Evolutionary conservation across 2,113 vertebrate species (phyloP).

Genomic region (Phycodurus eques): DNA sequence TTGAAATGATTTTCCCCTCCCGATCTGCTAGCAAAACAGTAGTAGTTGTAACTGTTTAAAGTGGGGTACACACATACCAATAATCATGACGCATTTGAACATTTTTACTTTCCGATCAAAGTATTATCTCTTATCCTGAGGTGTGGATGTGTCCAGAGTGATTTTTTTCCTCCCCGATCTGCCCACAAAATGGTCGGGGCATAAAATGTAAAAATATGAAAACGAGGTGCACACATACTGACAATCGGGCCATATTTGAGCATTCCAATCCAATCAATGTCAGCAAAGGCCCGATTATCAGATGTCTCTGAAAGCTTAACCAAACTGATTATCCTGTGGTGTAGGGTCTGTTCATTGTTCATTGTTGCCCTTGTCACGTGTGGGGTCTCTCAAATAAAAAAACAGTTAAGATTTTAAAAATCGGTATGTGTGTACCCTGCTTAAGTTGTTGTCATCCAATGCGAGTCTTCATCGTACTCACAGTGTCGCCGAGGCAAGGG

Average conservation of each 20-base stretch:
- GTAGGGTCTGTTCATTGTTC: too few species aligned
- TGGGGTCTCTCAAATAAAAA: neutral
- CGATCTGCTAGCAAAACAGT: neutral
- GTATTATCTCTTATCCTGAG: too few species aligned
- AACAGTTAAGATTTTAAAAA: neutral
- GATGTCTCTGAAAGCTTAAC: too few species aligned
- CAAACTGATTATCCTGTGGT: too few species aligned
- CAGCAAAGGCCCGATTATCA: too few species aligned
- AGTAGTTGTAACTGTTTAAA: neutral
- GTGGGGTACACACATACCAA: neutral
- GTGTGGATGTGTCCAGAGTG: too few species aligned
- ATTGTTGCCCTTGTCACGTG: neutral
- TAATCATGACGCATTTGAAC: too few species aligned
- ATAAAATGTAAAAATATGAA: neutral
- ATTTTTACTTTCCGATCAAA: too few species aligned
- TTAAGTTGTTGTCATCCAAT: neutral
- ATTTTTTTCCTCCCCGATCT: too few species aligned
- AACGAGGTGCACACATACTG: neutral
- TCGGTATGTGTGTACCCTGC: neutral
- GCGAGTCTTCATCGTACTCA: constrained; percentile 26
- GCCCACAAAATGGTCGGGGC: too few species aligned
- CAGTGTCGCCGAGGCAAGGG: constrained; percentile 13
- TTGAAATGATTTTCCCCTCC: neutral
- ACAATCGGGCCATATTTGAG: neutral
- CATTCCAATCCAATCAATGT: neutral